Base-by-base conservation (phyloP, 1,140 invertebrate genomes). In the Venturia canescens region DNA sequence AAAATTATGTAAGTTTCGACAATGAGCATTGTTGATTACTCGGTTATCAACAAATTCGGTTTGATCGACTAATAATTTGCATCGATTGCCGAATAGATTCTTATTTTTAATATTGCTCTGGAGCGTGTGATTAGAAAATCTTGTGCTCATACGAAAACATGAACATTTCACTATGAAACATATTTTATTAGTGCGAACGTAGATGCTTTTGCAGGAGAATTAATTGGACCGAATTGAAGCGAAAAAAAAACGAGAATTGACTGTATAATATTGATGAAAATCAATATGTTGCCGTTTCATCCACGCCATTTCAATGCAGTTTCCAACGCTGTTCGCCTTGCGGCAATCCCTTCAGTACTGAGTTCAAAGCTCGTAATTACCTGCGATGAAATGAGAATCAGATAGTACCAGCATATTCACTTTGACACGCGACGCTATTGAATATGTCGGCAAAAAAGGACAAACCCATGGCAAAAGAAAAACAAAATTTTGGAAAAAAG, bases 331-430 rank as follows among this genome's bases (percentile, higher is more conserved):
- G 9, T 70, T 38, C 18, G 13, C 16, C 16, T 38, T 18, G 16
- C 31, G 3, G 6, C 18, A 16, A 21, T 3, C 67, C 31, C 16
- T 70, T 4, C 67, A 29, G 13, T 5, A 70, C 38, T 70, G 29
- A n/a, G 16, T 31, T 34, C 29, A 57, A 70, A 38, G 29, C 31
- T 70, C 16, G 67, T 38, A 34, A 70, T 70, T 70, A 70, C 31
- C 67, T 26, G 1, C 67, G 67, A 31, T 18, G 38, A 70, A 34
- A 70, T 70, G 18, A 23, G 21, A 21, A n/a, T n/a, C 21, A 57
- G 21, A 23, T 7, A 5, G 16, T 57, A 23, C 21, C 18, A n/a
- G 53, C 21, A 57, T 57, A 57, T 57, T 57, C n/a, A 1, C 67
- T 31, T 38, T 38, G 67, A 38, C 15, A 70, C 38, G 38, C 31